Base-by-base conservation (phyloP, 2,797 vertebrate species). In the Nothura maculosa region DNA sequence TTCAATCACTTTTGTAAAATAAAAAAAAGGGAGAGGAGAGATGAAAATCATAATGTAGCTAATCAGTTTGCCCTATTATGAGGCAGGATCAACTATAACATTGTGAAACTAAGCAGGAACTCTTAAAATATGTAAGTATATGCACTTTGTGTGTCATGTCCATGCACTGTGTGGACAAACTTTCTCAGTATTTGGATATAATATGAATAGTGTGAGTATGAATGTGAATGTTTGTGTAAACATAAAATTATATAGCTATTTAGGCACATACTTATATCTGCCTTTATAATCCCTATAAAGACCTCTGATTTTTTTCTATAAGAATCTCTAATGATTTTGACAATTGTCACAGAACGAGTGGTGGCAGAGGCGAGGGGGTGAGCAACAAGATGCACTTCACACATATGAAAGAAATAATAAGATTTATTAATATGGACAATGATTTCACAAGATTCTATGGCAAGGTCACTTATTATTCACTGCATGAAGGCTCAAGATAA, bases 21-120 rank as follows among this genome's bases (percentile, higher is more conserved):
- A 13, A 43, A 4, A 28, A 28, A 15, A 1, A 5, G 21, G 19
- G 9, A 38, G 3, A 20, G 36, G 17, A 2, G 0, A 22, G 1
- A 7, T 19, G 8, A 80, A 72, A 72, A 48, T 61, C 45, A 45
- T 60, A 42, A 7, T 2, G 12, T 42, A 70, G 24, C 12, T 32
- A 78, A 19, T 4, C 7, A 24, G 7, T 50, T 55, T 81, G 18
- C 4, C 3, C 3, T 64, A 19, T 21, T 27, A 36, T 11, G 60
- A 64, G 5, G 11, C 4, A 85, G 14, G 7, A 20, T 28, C 30
- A 78, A 17, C 6, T 38, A 34, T 6, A 34, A 22, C 5, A 40
- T 6, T 58, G 2, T 55, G 38, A 61, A 89, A 36, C 8, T 40
- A 80, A 58, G 34, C 4, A 63, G 9, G 9, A 61, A 45, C 45